Evolutionary conservation across 1,140 invertebrate genomes (phyloP).

Genomic region (Ceratosolen solmsi): DNA sequence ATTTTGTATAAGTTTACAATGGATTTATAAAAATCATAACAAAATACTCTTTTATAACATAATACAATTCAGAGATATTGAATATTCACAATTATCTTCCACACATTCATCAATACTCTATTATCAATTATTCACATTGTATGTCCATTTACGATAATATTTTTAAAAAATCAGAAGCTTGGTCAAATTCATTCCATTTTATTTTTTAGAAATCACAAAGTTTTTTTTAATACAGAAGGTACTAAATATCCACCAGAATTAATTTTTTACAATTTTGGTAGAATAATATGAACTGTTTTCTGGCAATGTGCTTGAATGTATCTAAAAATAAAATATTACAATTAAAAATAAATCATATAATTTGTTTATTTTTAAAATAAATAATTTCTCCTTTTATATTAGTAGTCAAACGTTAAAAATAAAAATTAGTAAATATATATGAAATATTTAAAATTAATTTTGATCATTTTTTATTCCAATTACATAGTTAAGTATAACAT

Average conservation of each 20-base stretch:
- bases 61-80: conserved; percentile 71
- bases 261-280: conserved; percentile 59
- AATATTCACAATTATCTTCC: conserved; percentile 69
- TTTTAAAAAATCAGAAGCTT: conserved; percentile 47
- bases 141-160: conserved; percentile 24
- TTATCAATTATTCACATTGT: conserved; percentile 55
- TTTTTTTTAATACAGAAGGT: conserved; percentile 39
- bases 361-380: too few species aligned
- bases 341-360: too few species aligned
- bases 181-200: conserved; percentile 36
- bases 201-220: conserved; percentile 35
- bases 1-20: conserved; percentile 69
- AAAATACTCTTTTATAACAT: conserved; percentile 71
- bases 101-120: conserved; percentile 59
- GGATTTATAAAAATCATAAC: conserved; percentile 73
- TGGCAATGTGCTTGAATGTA: conserved; percentile 66
- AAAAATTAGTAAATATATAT: background rate
- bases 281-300: conserved; percentile 61
- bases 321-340: conserved; percentile 54
- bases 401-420: too few species aligned
- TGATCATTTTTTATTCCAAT: too few species aligned
- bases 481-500: too few species aligned
- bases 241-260: conserved; percentile 37
- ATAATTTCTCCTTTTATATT: too few species aligned
- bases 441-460: too few species aligned